phyloP scores from a whole-genome alignment of 2,888 invertebrate species.

The Rhagonycha lutea region DNA sequence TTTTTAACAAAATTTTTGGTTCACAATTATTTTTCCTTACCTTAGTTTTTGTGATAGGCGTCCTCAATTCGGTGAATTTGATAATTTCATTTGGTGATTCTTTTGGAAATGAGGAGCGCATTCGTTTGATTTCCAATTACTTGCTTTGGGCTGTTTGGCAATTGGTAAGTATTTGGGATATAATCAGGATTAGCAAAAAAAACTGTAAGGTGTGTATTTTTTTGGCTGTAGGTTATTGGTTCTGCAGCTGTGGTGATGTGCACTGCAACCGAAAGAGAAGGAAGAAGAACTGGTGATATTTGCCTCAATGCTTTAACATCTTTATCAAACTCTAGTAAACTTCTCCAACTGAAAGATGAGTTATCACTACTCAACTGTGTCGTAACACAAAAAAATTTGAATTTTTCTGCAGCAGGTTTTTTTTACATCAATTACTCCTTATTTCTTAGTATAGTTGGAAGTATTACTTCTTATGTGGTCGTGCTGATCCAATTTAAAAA shows the following conservation, averaged over 20 bases:
- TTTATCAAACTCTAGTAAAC: background rate
- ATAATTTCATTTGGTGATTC: background rate
- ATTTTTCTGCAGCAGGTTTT: background rate
- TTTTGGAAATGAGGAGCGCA: background rate
- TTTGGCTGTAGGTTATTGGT: background rate
- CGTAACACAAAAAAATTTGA: background rate
- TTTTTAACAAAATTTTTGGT: slow-evolving; percentile 1
- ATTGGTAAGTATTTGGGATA: background rate
- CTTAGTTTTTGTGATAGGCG: background rate
- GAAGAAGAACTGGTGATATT: background rate
- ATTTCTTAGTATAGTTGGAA: background rate
- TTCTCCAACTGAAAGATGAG: background rate
- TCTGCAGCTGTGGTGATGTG: background rate
- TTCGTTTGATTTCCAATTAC: background rate
- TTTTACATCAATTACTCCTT: background rate
- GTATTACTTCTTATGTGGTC: background rate
- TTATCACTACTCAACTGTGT: background rate
- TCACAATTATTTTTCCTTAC: background rate
- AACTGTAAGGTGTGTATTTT: background rate
- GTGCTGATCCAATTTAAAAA: background rate
- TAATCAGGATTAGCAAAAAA: background rate
- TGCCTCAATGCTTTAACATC: background rate
- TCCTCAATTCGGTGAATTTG: background rate
- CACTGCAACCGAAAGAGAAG: background rate
- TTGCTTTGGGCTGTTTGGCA: background rate